phyloP scores from a whole-genome alignment of 2,797 vertebrate genomes.

The Percopsis omiscomaycus region DNA sequence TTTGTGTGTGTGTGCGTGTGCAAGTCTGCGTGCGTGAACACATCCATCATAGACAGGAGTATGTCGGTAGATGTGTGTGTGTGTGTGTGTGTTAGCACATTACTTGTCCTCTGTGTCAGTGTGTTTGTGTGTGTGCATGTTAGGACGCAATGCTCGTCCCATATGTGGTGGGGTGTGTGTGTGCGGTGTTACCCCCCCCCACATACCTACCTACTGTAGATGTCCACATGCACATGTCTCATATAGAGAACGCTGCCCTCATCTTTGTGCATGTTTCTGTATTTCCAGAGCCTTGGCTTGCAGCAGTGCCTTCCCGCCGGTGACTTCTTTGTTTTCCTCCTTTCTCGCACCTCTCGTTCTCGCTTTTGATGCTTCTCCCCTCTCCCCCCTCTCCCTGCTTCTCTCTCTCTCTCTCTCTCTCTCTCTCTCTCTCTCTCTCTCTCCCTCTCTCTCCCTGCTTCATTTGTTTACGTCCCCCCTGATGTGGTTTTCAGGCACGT shows the following conservation, averaged over 20 bases:
- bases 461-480: background rate
- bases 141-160: constrained; percentile 10
- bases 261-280: too few species aligned
- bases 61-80: constrained; percentile 7
- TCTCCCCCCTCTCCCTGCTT: background rate
- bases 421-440: constrained; percentile 6
- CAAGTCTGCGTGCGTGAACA: background rate
- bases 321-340: too few species aligned
- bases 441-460: background rate
- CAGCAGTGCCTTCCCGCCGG: too few species aligned
- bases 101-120: constrained; percentile 2
- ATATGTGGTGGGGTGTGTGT: constrained; percentile 41
- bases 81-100: constrained; percentile 29
- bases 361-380: background rate
- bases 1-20: constrained; percentile 23
- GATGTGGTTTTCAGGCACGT: constrained; percentile 5
- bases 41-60: too few species aligned
- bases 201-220: too few species aligned
- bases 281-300: too few species aligned
- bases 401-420: constrained; percentile 2
- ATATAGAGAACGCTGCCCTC: too few species aligned
- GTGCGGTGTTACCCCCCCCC: background rate
- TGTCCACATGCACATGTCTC: too few species aligned
- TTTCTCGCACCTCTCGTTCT: too few species aligned
- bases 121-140: background rate